Conservation (phyloP, 2,113 vertebrate species). For the Xiphophorus hellerii region DNA sequence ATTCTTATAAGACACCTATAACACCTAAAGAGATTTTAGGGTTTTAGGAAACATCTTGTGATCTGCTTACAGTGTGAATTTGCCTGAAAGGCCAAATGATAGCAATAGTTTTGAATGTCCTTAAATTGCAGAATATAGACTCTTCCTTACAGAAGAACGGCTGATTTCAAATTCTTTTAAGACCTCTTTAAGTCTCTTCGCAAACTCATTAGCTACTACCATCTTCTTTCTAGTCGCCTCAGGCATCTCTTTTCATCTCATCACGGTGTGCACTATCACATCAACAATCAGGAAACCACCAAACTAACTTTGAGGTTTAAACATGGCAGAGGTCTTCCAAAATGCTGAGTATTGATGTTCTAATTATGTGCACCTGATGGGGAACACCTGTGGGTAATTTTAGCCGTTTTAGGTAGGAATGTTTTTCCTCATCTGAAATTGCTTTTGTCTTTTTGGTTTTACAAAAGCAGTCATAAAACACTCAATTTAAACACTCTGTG, state of each 20-base stretch:
- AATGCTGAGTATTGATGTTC: neutral
- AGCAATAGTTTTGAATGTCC: neutral
- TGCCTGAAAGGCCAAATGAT: neutral
- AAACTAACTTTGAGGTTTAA: neutral
- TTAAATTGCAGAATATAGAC: too few relatives aligned
- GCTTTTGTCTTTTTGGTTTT: neutral
- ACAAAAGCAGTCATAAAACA: slow-evolving; percentile 37
- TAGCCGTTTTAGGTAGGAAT: neutral
- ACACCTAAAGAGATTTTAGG: neutral
- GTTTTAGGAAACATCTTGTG: neutral
- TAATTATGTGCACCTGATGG: neutral
- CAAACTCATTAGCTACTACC: too few relatives aligned
- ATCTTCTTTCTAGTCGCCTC: neutral
- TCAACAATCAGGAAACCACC: neutral
- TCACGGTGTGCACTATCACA: neutral
- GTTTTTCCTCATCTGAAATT: neutral
- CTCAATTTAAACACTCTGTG: slow-evolving; percentile 46
- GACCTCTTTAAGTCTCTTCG: too few relatives aligned
- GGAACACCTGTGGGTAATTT: neutral
- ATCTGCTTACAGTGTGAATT: neutral
- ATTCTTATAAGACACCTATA: too few relatives aligned
- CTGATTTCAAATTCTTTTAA: too few relatives aligned
- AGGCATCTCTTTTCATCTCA: neutral
- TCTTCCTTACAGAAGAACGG: too few relatives aligned
- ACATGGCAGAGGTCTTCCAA: neutral